Conservation (phyloP, 1,140 invertebrate genomes). For the Drosophila baimaii region DNA sequence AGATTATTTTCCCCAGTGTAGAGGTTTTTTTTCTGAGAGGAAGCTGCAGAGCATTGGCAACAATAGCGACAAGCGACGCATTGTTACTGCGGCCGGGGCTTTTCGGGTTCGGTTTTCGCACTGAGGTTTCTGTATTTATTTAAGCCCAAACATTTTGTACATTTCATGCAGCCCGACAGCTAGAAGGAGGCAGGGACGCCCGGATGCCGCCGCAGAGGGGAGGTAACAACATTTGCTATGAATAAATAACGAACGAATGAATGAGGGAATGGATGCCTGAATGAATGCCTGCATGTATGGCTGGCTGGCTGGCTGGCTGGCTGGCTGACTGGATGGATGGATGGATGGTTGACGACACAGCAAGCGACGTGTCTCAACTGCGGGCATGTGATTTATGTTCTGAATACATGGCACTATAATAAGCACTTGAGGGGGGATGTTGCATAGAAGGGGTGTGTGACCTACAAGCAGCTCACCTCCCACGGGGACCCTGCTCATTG, state of each 20-base stretch:
- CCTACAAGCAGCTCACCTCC: neutral
- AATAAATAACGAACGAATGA: slow-evolving; percentile 74
- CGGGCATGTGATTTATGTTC: slow-evolving; percentile 75
- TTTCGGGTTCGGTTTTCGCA: slow-evolving; percentile 52
- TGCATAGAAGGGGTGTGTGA: slow-evolving; percentile 12
- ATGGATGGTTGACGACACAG: slow-evolving; percentile 34
- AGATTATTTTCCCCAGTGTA: slow-evolving; percentile 5
- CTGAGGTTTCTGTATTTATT: slow-evolving; percentile 72
- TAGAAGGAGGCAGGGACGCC: neutral
- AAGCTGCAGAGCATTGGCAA: slow-evolving; percentile 54
- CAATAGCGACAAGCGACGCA: slow-evolving; percentile 63
- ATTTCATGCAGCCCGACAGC: slow-evolving; percentile 68
- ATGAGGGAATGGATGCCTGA: slow-evolving; percentile 25
- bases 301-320: neutral
- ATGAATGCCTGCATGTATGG: slow-evolving; percentile 12
- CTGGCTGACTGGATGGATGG: neutral
- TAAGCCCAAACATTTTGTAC: slow-evolving; percentile 57
- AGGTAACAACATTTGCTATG: slow-evolving; percentile 64
- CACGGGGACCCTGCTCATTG: slow-evolving; percentile 45
- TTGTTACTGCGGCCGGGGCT: slow-evolving; percentile 65
- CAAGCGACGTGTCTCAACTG: slow-evolving; percentile 38
- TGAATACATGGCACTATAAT: slow-evolving; percentile 74
- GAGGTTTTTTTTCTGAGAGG: neutral
- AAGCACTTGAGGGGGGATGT: slow-evolving; percentile 21
- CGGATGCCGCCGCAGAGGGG: neutral